These are phyloP conservation scores for Numenius arquata DNA, from an alignment of 2,113 vertebrate genomes.

Conservation along the genomic window DNA sequence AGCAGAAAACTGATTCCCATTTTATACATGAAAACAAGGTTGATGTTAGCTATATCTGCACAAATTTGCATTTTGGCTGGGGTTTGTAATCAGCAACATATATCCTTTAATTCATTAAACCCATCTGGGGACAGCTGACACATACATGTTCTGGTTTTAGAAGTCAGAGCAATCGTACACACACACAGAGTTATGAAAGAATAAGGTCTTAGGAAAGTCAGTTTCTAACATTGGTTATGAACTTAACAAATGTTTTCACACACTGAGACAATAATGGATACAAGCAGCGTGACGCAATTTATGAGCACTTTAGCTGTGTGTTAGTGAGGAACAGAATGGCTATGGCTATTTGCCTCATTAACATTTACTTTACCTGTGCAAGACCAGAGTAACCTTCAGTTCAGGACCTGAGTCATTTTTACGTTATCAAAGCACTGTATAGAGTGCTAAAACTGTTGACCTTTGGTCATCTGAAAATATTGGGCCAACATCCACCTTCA, in stretches of 20 bases:
- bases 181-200: background rate
- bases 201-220: background rate
- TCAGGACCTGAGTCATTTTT: background rate
- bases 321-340: background rate
- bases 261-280: background rate
- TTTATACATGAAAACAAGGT: background rate
- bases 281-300: background rate
- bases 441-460: background rate
- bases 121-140: background rate
- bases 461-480: background rate
- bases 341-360: background rate
- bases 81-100: background rate
- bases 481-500: background rate
- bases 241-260: background rate
- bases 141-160: rapidly evolving
- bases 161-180: background rate
- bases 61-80: background rate
- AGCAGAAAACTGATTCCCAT: background rate
- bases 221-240: background rate
- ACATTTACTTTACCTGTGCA: background rate
- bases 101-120: background rate
- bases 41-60: background rate
- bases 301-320: rapidly evolving
- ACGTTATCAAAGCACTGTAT: background rate
- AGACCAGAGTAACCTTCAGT: background rate